These are phyloP conservation scores for Hypomecis punctinalis DNA, from an alignment of 2,888 invertebrate genomes.

Conservation along the genomic window DNA sequence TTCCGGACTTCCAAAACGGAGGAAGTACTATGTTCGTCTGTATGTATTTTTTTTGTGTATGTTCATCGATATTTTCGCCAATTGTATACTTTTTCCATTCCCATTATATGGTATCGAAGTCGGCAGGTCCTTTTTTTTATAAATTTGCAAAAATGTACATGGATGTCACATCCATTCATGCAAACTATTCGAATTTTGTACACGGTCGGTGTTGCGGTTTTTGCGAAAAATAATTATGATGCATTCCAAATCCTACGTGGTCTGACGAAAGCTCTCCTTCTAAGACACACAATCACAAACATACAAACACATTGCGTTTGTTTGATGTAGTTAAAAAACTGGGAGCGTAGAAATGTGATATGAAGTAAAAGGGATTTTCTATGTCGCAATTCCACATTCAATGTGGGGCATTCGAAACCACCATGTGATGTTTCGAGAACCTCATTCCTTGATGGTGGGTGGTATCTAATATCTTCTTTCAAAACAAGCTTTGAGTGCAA, in stretches of 20 bases:
- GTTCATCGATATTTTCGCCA: neutral
- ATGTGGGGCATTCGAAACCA: constrained; percentile 20
- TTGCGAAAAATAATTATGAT: too few species aligned
- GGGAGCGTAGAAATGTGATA: constrained; percentile 49
- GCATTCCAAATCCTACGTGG: too few species aligned
- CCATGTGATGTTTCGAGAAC: constrained; percentile 20
- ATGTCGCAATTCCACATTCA: constrained; percentile 28
- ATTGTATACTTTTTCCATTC: too few species aligned
- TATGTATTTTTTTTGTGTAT: too few species aligned
- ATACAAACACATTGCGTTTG: constrained; percentile 52
- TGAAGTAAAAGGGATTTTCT: constrained; percentile 28
- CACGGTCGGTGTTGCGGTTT: too few species aligned
- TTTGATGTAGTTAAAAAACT: constrained; percentile 49
- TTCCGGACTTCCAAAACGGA: too few species aligned
- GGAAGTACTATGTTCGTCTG: too few species aligned
- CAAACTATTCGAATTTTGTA: too few species aligned
- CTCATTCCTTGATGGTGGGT: constrained; percentile 21
- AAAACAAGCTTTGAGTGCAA: constrained; percentile 18
- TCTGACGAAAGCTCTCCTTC: constrained; percentile 16
- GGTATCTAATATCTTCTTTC: constrained; percentile 29
- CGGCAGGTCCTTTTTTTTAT: too few species aligned
- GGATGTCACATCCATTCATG: too few species aligned
- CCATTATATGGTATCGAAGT: too few species aligned
- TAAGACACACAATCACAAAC: constrained; percentile 29
- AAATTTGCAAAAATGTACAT: too few species aligned